These are phyloP conservation scores for Hyperoplus immaculatus DNA, from an alignment of 2,797 vertebrate genomes.

Conservation along the genomic window DNA sequence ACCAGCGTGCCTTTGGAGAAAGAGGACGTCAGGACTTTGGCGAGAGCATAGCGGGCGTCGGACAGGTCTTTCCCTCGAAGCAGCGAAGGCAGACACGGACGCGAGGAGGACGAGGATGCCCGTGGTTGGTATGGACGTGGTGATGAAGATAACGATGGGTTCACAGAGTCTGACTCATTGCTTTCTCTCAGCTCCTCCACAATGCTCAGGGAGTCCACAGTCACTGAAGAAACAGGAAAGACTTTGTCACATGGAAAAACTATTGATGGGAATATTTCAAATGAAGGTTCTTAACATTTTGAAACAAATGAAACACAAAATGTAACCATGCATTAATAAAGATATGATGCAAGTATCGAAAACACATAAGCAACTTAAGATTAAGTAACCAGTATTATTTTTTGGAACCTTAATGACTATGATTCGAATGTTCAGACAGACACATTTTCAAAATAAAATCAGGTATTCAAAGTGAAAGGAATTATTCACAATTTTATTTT, in stretches of 20 bases:
- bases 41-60: constrained; percentile 61
- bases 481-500: constrained; percentile 41
- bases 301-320: not conserved
- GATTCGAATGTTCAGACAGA: not conserved
- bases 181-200: constrained; percentile 51
- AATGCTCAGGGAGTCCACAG: constrained; percentile 24
- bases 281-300: not conserved
- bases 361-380: not conserved
- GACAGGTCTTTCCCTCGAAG: constrained; percentile 51
- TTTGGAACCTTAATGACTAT: not conserved
- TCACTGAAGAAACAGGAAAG: constrained; percentile 42
- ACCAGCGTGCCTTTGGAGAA: constrained; percentile 56
- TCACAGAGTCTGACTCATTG: constrained; percentile 39
- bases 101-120: constrained; percentile 31
- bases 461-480: not conserved
- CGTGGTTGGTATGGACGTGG: constrained; percentile 31
- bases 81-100: constrained; percentile 27
- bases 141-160: constrained; percentile 24
- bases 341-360: not conserved
- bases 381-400: not conserved
- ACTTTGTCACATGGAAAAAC: not conserved
- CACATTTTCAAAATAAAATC: constrained; percentile 1
- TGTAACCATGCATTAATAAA: not conserved
- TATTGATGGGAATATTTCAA: not conserved
- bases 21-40: constrained; percentile 72